Base-by-base conservation (phyloP, 2,888 invertebrate species). In the Lycophotia porphyrea region DNA sequence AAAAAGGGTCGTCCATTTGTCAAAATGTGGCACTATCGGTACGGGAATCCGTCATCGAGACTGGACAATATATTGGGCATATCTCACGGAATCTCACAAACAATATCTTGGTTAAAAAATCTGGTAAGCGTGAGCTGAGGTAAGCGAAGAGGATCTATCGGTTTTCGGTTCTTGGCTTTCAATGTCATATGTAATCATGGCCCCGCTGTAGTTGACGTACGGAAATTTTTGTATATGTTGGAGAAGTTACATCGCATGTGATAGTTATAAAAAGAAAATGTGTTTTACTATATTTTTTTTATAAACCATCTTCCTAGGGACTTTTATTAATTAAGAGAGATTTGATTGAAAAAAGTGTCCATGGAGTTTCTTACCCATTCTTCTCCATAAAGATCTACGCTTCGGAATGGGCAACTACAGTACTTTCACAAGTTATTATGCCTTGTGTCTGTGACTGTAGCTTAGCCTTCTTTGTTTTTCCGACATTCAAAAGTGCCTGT, bases 1-100 rank as follows among this genome's bases (percentile, higher is more conserved):
- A 93, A 93, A 93, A 94, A 94, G 93, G 95, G 92, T 92, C 92
- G 81, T 82, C 94, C 92, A 96, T 96, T 96, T 96, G 95, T 96
- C 96, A 96, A 95, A 95, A 92, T 89, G 89, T 93, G 94, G 93
- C 93, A 93, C 92, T 95, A 96, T 96, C 96, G 85, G 90, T 86
- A 89, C 86, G 88, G 90, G 92, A 92, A 95, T 96, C 95, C 96
- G 95, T 96, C 95, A 96, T 95, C 95, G 93, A 91, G 85, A 81
- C 90, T 82, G 85, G 90, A 91, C 94, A 90, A 95, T 95, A 93
- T 94, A 95, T 95, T 92, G 93, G 80, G 80, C 91, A 93, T 95
- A 95, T 95, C 95, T 94, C 93, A 93, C 90, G 85, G 89, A 89
- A 95, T 95, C 95, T 94, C 18, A 76, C 74, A 80, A 88, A 88